Percentiles rank a stretch among this genome's conserved stretches.
Evolutionary conservation across 1,140 invertebrate species (phyloP).

Genomic region (Hypsibius dujardini): DNA sequence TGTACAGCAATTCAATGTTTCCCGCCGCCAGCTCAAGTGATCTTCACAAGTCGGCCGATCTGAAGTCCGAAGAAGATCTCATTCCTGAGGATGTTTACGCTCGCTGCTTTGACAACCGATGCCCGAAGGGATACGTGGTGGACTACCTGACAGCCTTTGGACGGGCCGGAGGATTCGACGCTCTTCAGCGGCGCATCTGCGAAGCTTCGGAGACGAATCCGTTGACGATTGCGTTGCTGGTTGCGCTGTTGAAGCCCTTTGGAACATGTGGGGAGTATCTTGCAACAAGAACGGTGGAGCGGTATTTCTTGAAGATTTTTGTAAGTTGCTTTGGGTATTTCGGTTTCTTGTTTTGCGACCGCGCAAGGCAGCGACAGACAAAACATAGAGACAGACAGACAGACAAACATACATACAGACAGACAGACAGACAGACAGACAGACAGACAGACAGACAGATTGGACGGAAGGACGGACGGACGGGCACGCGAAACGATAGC

Average conservation of each 20-base stretch:
- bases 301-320: slow-evolving; percentile 35
- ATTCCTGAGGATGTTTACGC: not conserved
- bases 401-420: too few species aligned
- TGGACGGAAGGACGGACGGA: too few species aligned
- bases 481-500: not conserved
- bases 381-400: too few species aligned
- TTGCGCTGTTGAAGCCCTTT: not conserved
- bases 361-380: too few species aligned
- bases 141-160: not conserved
- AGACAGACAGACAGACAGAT: too few species aligned
- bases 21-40: slow-evolving; percentile 19
- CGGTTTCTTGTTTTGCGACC: too few species aligned
- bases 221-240: slow-evolving; percentile 5
- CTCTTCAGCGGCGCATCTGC: not conserved
- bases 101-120: not conserved
- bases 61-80: slow-evolving; percentile 26
- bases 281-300: slow-evolving; percentile 40
- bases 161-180: not conserved
- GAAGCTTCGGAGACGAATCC: not conserved
- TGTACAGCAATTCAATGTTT: not conserved
- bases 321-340: slow-evolving; percentile 17
- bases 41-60: slow-evolving; percentile 16
- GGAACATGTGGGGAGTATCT: not conserved
- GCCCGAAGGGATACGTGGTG: not conserved
- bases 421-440: too few species aligned